These are phyloP conservation scores for Alloscopus bannaensis DNA, from an alignment of 2,888 invertebrate species.

Conservation along the genomic window DNA sequence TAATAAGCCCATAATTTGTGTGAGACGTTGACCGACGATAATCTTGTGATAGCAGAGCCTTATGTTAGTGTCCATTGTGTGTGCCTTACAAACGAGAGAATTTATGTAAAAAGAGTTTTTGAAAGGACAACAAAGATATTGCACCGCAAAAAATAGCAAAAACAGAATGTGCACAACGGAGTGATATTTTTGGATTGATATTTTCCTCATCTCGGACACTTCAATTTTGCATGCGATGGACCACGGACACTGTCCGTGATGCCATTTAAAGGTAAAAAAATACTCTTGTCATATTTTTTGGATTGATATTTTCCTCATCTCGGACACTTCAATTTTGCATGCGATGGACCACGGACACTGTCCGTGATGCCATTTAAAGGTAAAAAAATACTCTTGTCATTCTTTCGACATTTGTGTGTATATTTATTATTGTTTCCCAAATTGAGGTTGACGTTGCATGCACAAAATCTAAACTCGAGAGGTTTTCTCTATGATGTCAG, in stretches of 20 bases:
- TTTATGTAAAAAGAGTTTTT: no score
- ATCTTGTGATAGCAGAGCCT: no score
- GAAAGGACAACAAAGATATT: no score
- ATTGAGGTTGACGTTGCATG: constrained; percentile 32
- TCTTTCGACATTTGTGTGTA: not conserved
- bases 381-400: constrained; percentile 19
- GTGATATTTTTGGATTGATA: constrained; percentile 2
- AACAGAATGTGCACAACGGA: no score
- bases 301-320: not conserved
- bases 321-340: constrained; percentile 15
- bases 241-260: constrained; percentile 50
- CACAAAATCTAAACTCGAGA: no score
- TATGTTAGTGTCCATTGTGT: no score
- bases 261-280: constrained; percentile 57
- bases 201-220: not conserved
- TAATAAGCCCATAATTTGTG: constrained; percentile 12
- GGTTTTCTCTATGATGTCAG: no score
- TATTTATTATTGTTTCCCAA: not conserved
- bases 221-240: constrained; percentile 35
- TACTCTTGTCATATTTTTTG: not conserved
- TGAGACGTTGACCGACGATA: constrained; percentile 18
- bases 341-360: constrained; percentile 42
- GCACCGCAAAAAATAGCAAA: no score
- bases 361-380: constrained; percentile 58
- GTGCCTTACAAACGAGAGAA: no score